A percentile compares a stretch with the other conserved stretches of the same genome.
phyloP scores from a whole-genome alignment of 2,888 invertebrate genomes.

The Drosophila putrida region DNA sequence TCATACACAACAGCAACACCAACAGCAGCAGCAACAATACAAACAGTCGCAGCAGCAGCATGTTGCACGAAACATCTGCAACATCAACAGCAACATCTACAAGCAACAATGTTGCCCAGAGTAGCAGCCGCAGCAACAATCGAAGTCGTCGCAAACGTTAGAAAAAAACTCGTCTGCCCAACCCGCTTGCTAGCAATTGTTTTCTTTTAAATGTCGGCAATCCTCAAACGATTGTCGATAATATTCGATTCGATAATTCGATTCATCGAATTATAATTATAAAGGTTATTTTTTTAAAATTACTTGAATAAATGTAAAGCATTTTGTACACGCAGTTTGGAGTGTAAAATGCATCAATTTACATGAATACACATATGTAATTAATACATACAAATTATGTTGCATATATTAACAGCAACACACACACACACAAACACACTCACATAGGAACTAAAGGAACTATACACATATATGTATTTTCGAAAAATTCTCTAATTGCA shows the following conservation, averaged over 20 bases:
- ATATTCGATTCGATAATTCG: slow-evolving; percentile 30
- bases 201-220: slow-evolving; percentile 21
- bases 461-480: slow-evolving; percentile 34
- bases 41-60: slow-evolving; percentile 11
- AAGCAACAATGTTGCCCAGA: slow-evolving; percentile 11
- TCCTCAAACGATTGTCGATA: slow-evolving; percentile 30
- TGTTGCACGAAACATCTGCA: slow-evolving; percentile 6
- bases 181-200: slow-evolving; percentile 1
- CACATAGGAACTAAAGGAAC: slow-evolving; percentile 33
- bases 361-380: slow-evolving; percentile 40
- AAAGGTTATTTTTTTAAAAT: slow-evolving; percentile 24
- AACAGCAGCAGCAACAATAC: slow-evolving; percentile 17
- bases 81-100: slow-evolving; percentile 16
- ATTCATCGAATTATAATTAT: slow-evolving; percentile 36
- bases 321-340: slow-evolving; percentile 60
- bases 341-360: slow-evolving; percentile 56
- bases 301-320: slow-evolving; percentile 49
- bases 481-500: slow-evolving; percentile 43
- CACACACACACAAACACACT: slow-evolving; percentile 32
- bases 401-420: slow-evolving; percentile 30
- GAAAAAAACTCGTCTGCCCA: slow-evolving; percentile 25
- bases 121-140: slow-evolving; percentile 32
- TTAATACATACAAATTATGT: slow-evolving; percentile 26
- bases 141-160: slow-evolving; percentile 54
- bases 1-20: slow-evolving; percentile 52